These are phyloP conservation scores for Glyphotaelius pellucidus DNA, from an alignment of 2,888 invertebrate genomes.

Conservation along the genomic window DNA sequence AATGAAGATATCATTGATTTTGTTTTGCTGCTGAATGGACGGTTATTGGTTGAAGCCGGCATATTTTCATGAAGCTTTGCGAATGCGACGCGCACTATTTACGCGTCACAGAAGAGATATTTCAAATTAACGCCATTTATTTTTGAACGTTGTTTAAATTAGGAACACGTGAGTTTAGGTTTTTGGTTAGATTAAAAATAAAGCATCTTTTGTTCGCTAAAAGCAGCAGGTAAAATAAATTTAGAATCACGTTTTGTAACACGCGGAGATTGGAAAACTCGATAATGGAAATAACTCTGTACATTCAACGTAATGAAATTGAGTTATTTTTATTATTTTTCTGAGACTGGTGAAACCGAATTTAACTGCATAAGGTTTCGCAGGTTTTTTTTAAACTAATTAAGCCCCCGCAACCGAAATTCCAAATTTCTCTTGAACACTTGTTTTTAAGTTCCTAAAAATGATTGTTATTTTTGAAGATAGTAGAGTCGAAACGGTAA, in stretches of 20 bases:
- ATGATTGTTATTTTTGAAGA: no score
- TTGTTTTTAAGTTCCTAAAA: no score
- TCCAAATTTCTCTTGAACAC: no score
- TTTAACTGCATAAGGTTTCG: background rate
- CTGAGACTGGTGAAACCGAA: background rate
- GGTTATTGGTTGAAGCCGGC: background rate
- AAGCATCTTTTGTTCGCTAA: background rate
- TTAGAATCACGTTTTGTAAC: background rate
- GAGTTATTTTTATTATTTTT: no score
- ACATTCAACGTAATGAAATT: background rate
- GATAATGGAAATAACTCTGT: background rate
- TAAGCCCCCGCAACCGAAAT: no score
- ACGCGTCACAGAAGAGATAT: conserved; percentile 23
- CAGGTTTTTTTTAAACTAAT: background rate
- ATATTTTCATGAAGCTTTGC: background rate
- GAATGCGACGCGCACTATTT: background rate
- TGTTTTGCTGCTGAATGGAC: background rate
- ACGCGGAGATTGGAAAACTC: background rate
- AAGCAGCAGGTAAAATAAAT: background rate
- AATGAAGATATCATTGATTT: background rate
- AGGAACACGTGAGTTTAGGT: background rate
- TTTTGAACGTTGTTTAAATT: background rate
- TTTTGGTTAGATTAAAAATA: background rate
- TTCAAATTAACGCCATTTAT: conserved; percentile 8
- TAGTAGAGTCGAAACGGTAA: no score